Percentiles rank a stretch among this genome's conserved stretches.
These are phyloP conservation scores for Stegodyphus mimosarum DNA, from an alignment of 1,140 invertebrate genomes.

Conservation along the genomic window DNA sequence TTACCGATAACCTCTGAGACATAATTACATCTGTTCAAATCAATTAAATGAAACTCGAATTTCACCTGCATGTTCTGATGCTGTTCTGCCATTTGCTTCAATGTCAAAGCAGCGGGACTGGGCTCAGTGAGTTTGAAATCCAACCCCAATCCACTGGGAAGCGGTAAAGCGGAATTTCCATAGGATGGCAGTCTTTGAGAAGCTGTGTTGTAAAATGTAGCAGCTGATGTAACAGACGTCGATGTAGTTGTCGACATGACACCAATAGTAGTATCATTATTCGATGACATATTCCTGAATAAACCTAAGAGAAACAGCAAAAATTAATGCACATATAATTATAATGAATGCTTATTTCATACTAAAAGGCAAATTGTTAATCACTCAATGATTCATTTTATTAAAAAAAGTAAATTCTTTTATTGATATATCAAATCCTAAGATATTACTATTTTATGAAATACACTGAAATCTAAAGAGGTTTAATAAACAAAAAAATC, in stretches of 20 bases:
- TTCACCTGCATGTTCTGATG: slow-evolving; percentile 85
- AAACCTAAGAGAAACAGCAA: slow-evolving; percentile 10
- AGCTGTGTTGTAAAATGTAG: slow-evolving; percentile 61
- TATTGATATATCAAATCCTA: too few relatives aligned
- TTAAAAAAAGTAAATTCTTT: too few relatives aligned
- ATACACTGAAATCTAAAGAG: too few relatives aligned
- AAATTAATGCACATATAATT: too few relatives aligned
- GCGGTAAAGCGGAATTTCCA: background rate
- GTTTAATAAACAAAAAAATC: too few relatives aligned
- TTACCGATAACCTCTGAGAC: background rate
- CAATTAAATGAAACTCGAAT: background rate
- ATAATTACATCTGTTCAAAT: too few relatives aligned
- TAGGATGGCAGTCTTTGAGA: slow-evolving; percentile 29
- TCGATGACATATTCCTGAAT: slow-evolving; percentile 25
- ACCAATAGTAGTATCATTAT: slow-evolving; percentile 2
- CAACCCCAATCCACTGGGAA: slow-evolving; percentile 51
- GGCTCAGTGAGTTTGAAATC: slow-evolving; percentile 65
- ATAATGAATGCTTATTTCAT: too few relatives aligned
- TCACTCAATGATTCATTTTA: too few relatives aligned
- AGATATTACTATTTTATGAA: too few relatives aligned
- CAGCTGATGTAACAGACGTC: slow-evolving; percentile 63
- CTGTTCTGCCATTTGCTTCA: slow-evolving; percentile 96
- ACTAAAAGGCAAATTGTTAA: too few relatives aligned
- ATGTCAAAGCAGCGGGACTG: slow-evolving; percentile 89
- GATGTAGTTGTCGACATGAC: slow-evolving; percentile 26